Evolutionary conservation across 2,113 vertebrate genomes (phyloP).

Genomic region (Lampris incognitus): DNA sequence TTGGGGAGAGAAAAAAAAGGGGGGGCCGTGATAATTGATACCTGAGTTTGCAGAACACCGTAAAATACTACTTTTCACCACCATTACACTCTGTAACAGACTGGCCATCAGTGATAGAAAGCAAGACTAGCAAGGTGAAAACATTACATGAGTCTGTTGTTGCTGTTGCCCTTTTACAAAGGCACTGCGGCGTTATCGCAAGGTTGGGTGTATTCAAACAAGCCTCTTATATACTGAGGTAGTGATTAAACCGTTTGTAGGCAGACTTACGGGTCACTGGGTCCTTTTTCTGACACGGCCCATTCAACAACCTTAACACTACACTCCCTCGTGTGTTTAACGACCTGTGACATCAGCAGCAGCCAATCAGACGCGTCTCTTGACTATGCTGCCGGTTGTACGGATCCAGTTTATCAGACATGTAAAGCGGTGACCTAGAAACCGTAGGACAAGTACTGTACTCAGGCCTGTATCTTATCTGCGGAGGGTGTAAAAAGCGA

Average conservation of each 20-base stretch:
- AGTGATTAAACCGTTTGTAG: too few relatives aligned
- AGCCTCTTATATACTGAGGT: not conserved
- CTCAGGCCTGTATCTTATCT: conserved; percentile 45
- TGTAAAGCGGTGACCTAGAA: conserved; percentile 10
- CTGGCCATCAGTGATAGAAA: too few relatives aligned
- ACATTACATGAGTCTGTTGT: not conserved
- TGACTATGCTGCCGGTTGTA: too few relatives aligned
- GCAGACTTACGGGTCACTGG: conserved; percentile 12
- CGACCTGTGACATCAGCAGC: conserved; percentile 40
- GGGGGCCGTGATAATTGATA: too few relatives aligned
- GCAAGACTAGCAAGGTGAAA: not conserved
- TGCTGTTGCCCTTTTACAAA: conserved; percentile 17
- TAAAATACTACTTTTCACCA: too few relatives aligned
- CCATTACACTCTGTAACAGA: too few relatives aligned
- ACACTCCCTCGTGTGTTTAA: conserved; percentile 12
- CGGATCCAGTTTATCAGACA: not conserved
- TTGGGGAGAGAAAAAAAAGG: too few relatives aligned
- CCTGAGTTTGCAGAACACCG: too few relatives aligned
- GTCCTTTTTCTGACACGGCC: conserved; percentile 20
- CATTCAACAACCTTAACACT: conserved; percentile 21
- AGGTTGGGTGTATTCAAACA: conserved; percentile 14
- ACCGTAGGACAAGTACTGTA: conserved; percentile 23
- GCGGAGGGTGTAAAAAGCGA: conserved; percentile 22
- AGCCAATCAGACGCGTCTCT: conserved; percentile 28
- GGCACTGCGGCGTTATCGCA: conserved; percentile 20